These are phyloP conservation scores for Tyto alba DNA, from an alignment of 2,113 vertebrate genomes.

Conservation along the genomic window DNA sequence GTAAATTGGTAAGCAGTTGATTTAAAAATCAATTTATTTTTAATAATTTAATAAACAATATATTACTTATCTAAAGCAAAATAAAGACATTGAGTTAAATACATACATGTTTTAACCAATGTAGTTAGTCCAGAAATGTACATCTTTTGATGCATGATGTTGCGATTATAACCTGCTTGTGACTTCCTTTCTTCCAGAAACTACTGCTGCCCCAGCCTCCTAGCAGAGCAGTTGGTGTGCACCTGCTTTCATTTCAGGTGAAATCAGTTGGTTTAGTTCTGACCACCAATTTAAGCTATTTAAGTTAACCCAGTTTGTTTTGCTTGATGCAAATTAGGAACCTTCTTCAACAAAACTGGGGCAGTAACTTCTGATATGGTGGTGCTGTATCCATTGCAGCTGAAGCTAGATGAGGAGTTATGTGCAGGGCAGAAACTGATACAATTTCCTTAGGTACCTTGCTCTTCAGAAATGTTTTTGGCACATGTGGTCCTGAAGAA, in stretches of 20 bases:
- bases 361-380: neutral
- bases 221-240: neutral
- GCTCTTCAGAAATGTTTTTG: neutral
- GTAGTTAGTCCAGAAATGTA: neutral
- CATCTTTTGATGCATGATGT: neutral
- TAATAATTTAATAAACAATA: neutral
- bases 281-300: neutral
- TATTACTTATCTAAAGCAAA: neutral
- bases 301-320: neutral
- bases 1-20: neutral
- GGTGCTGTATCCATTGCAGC: neutral
- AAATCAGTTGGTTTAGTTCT: neutral
- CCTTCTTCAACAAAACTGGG: neutral
- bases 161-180: neutral
- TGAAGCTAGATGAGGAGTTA: neutral
- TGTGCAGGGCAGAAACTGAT: neutral
- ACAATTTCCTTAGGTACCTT: neutral
- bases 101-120: neutral
- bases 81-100: neutral
- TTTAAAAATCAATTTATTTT: constrained; percentile 1
- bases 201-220: neutral
- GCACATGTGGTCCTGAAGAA: neutral
- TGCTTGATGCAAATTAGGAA: neutral
- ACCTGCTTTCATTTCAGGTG: neutral
- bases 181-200: neutral